phyloP scores from a whole-genome alignment of 2,113 vertebrate genomes.

The Hydrolagus affinis region DNA sequence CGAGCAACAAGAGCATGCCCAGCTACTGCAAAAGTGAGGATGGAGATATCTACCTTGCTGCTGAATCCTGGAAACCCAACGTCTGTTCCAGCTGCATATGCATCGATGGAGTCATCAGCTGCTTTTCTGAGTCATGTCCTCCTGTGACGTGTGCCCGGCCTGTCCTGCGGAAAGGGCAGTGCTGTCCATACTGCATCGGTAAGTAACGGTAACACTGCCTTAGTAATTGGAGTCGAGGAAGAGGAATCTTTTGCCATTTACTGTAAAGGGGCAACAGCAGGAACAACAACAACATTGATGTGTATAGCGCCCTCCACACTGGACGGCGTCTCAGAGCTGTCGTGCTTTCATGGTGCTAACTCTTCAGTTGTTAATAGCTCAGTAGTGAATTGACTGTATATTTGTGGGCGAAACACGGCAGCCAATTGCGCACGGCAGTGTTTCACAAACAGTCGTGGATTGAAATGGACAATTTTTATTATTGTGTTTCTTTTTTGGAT shows the following conservation, averaged over 20 bases:
- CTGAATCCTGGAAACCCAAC: slow-evolving; percentile 84
- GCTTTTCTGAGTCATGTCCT: slow-evolving; percentile 77
- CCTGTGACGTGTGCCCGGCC: slow-evolving; percentile 69
- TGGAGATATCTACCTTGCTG: slow-evolving; percentile 79
- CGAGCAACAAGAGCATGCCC: slow-evolving; percentile 70
- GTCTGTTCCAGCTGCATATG: slow-evolving; percentile 80
- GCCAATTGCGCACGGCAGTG: too few relatives aligned
- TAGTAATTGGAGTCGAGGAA: not conserved
- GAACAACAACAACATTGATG: too few relatives aligned
- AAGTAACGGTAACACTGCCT: slow-evolving; percentile 38
- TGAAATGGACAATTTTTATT: too few relatives aligned
- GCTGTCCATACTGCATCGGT: slow-evolving; percentile 85
- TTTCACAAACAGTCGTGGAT: too few relatives aligned
- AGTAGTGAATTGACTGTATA: too few relatives aligned
- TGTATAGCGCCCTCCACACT: too few relatives aligned
- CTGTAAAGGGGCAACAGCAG: not conserved
- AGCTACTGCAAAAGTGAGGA: slow-evolving; percentile 72
- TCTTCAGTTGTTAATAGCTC: not conserved
- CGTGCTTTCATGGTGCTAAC: not conserved
- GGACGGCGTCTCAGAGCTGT: too few relatives aligned
- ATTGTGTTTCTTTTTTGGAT: too few relatives aligned
- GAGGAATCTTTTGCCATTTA: not conserved
- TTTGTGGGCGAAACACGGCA: too few relatives aligned
- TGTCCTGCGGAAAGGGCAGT: slow-evolving; percentile 78
- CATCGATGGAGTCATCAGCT: slow-evolving; percentile 69